Base-by-base conservation (phyloP, 2,113 vertebrate genomes). In the Rhineura floridana region DNA sequence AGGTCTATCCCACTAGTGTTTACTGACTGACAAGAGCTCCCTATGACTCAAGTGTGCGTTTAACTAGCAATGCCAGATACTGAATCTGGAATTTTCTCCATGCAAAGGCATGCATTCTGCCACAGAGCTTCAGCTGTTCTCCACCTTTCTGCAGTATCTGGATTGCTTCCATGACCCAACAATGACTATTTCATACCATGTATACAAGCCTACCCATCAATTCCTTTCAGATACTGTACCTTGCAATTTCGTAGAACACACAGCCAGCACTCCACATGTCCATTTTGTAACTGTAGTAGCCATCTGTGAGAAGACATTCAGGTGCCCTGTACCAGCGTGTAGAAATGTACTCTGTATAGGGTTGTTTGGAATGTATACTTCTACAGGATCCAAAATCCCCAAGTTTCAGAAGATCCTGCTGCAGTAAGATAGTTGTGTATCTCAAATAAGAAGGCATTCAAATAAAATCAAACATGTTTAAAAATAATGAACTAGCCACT, bases 221-320 rank as follows among this genome's bases (percentile, higher is more conserved):
- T 62, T 77, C 81, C 21, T 73, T 73, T 75, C 28, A 75, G 78
- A 28, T 89, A 75, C 72, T 23, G 44, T 91, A 98, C 98, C 98
- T 98, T 95, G 97, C 94, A 81, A 98, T 98, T 95, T 98, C 98
- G 76, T 94, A 98, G 95, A 98, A 97, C 91, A 98, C 98, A 7
- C 98, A 98, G 87, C 98, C 98, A 0, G 97, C 94, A 0, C 98
- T 98, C 98, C 98, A 98, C 33, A 98, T 90, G 94, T 97, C 98
- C 96, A 97, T 98, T 94, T 96, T 98, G 79, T 97, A 95, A 39
- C 94, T 96, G 76, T 96, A 98, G 95, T 97, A 97, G 4, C 98
- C 98, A 0, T 98, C 97, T 0, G 98, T 98, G 87, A 98, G 97
- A 33, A 98, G 97, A 87, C 98, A 98, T 94, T 98, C 97, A 0